Evolutionary conservation across 53 echinoderm and acorn worm genomes (phyloP), one percentile per base, ranked within the genome.

Genomic region (Zoroaster sp.): DNA sequence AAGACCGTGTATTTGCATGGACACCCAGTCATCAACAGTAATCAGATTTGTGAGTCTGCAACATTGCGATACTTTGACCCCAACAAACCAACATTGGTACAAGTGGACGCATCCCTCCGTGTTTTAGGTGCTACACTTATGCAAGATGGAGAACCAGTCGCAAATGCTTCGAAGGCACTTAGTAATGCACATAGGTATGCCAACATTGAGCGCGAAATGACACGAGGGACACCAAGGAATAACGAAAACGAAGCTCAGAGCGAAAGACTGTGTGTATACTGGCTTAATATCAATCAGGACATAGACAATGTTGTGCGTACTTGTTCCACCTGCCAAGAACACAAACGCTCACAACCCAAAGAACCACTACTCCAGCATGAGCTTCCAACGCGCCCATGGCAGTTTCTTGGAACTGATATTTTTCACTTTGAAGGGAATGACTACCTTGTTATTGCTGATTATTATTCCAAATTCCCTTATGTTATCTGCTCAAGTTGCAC

Each of bases 331-430:
- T 94, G 94, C 39, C 89, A 86, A 30, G 55, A 73, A 73, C 45
- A 90, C 35, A 33, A 78, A 44, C 72, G 42, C 25, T 65, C 73
- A 49, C 91, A 91, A 52, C 66, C 79, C 18, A 10, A 35, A 23
- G 89, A 94, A 37, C 53, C 67, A 21, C 78, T 94, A 6, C 40
- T 69, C 8, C 88, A 59, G 6, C 85, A 91, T 44, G 91, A 88
- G 35, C 39, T 93, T 5, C 88, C 91, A 2, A 81, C 80, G 36
- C 89, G 92, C 71, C 87, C 92, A 39, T 94, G 94, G 94, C 92
- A 94, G 51, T 15, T 74, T 30, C 44, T 92, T 20, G 87, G 67
- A 31, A 66, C 94, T 13, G 94, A 94, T 54, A 21, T 91, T 15
- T 94, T 94, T 59, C 40, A 42, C 73, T 66, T 94, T 5, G 73